A percentile compares a stretch with the other conserved stretches of the same genome.
Evolutionary conservation across 2,797 vertebrate species (phyloP).

Genomic region (Acanthopagrus latus): DNA sequence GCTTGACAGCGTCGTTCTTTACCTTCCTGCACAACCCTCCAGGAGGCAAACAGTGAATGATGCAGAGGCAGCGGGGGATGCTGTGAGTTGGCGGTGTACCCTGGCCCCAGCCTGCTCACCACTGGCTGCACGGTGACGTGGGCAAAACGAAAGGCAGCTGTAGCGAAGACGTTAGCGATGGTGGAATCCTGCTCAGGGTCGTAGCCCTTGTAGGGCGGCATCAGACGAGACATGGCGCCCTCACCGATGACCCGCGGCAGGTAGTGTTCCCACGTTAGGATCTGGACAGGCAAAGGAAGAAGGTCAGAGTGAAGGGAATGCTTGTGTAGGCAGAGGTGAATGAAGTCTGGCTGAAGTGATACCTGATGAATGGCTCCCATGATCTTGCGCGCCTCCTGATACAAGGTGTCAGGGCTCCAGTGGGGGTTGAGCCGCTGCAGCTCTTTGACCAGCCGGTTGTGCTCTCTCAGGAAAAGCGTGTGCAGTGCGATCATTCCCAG

Average conservation of each 20-base stretch:
- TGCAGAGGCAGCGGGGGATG: conserved; percentile 84
- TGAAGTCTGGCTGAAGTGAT: background rate
- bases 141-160: conserved; percentile 85
- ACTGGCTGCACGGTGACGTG: conserved; percentile 85
- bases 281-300: conserved; percentile 58
- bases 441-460: conserved; percentile 85
- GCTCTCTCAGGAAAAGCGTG: conserved; percentile 86
- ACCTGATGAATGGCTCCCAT: conserved; percentile 87
- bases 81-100: conserved; percentile 73
- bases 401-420: conserved; percentile 86
- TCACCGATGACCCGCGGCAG: conserved; percentile 83
- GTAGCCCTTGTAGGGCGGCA: conserved; percentile 80
- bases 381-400: conserved; percentile 87
- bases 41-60: conserved; percentile 84
- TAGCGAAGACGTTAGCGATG: conserved; percentile 84
- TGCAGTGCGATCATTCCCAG: conserved; percentile 87
- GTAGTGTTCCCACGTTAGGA: conserved; percentile 86
- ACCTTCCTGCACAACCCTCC: conserved; percentile 88
- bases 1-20: background rate
- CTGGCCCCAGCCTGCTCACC: conserved; percentile 80
- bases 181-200: conserved; percentile 79
- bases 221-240: conserved; percentile 58
- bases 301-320: background rate
- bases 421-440: conserved; percentile 84
- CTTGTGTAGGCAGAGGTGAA: background rate